These are phyloP conservation scores for Thamnophis sirtalis DNA, from an alignment of 2,113 vertebrate species.

Conservation along the genomic window DNA sequence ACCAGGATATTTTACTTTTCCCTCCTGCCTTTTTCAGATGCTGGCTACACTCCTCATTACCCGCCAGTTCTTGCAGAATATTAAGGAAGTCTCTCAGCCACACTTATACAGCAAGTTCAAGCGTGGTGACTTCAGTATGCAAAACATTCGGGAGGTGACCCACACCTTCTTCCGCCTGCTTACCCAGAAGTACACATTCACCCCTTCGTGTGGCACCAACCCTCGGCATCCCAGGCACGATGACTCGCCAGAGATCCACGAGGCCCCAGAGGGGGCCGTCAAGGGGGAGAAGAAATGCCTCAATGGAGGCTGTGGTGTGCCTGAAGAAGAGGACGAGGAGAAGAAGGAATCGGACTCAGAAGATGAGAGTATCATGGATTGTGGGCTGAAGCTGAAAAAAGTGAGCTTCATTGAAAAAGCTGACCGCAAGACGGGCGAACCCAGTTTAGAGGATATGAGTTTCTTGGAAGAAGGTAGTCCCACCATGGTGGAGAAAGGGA, in stretches of 20 bases:
- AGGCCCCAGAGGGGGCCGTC: slow-evolving; percentile 34
- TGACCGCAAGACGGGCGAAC: slow-evolving; percentile 65
- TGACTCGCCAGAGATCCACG: slow-evolving; percentile 3
- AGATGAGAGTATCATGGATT: slow-evolving; percentile 83
- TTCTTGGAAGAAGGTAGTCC: slow-evolving; percentile 92
- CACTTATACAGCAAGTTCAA: slow-evolving; percentile 87
- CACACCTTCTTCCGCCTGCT: slow-evolving; percentile 71
- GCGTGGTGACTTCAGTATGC: slow-evolving; percentile 78
- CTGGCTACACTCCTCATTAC: slow-evolving; percentile 95
- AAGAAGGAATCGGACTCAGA: slow-evolving; percentile 80
- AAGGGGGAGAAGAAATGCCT: slow-evolving; percentile 82
- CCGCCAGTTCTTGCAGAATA: slow-evolving; percentile 92
- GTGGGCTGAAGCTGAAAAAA: slow-evolving; percentile 87
- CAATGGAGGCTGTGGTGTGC: slow-evolving; percentile 87
- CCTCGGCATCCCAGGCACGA: slow-evolving; percentile 43
- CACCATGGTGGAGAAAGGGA: slow-evolving; percentile 92
- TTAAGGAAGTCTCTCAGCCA: slow-evolving; percentile 92
- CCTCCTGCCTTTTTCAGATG: slow-evolving; percentile 72
- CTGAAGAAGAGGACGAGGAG: slow-evolving; percentile 78
- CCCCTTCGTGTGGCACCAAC: slow-evolving; percentile 55
- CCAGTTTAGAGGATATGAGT: slow-evolving; percentile 66
- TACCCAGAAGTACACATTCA: slow-evolving; percentile 63
- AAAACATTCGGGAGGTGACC: slow-evolving; percentile 74
- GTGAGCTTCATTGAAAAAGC: slow-evolving; percentile 92
- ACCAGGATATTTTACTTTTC: background rate